Evolutionary conservation across 2,113 vertebrate species (phyloP), one percentile per base, ranked within the genome.

Genomic region (Stegastes partitus): DNA sequence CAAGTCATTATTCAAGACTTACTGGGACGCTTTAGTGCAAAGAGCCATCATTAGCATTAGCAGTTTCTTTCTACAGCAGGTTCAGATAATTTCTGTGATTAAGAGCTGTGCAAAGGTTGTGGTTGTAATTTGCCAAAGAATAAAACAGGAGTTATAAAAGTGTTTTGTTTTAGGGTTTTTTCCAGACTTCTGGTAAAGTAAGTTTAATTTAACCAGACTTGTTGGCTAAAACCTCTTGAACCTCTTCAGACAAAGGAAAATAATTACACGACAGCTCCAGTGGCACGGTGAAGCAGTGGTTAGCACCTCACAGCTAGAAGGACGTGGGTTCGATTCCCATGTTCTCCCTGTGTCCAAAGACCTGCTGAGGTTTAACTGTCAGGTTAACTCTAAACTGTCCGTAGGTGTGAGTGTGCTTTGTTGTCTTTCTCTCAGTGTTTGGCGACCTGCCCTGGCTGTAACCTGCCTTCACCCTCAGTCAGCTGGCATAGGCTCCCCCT

Each of bases 161-260:
- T 8, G 0, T 12, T 28, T 47, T 44, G 23, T 64, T 57, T 44
- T 70, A 11, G 9, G 68, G 21, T 25, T 44, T 25, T 44, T 79
- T n/a, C 28, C 2, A 55, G 15, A 58, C 21, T 23, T 73, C 26
- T 37, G 37, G 47, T 21, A 26, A 63, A 56, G 26, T 23, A 42
- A 62, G 31, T 44, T 2, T 22, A 55, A 21, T 22, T 11, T 22
- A 55, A 23, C 1, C 8, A 68, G 21, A 47, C 16, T 25, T 58
- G 19, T 50, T 62, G 31, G 23, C 26, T 22, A 34, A 68, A 23
- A 55, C n/a, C 58, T 57, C 39, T 76, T 39, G 34, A 19, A 59
- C 10, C n/a, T 45, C 5, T 11, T 26, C 42, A 14, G 42, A 50
- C 21, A 39, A 14, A 51, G 18, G 15, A 11, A 12, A 25, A 21